Conservation (phyloP, 2,888 invertebrate genomes). For the Drosophila atroscutellata region DNA sequence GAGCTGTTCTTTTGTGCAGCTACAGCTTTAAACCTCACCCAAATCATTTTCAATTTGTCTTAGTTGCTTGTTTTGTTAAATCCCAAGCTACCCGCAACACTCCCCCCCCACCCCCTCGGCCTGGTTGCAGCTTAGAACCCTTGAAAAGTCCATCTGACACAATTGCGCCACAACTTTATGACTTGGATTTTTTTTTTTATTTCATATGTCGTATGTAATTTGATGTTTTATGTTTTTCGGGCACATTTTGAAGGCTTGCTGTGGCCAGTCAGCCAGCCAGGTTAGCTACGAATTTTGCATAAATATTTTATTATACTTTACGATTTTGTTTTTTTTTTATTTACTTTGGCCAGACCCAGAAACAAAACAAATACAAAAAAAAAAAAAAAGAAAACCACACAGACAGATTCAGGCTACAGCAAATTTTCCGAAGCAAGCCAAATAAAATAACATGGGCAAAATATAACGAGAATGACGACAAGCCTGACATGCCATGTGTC, state of each 20-base stretch:
- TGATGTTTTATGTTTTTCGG: conserved; percentile 68
- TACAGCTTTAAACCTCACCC: conserved; percentile 16
- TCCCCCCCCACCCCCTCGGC: background rate
- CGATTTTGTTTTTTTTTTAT: conserved; percentile 65
- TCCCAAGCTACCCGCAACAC: background rate
- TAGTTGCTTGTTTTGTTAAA: conserved; percentile 30
- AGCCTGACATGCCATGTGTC: conserved; percentile 69
- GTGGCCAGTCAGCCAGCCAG: conserved; percentile 42
- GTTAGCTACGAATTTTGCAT: conserved; percentile 68
- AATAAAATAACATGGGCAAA: conserved; percentile 63
- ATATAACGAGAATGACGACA: conserved; percentile 67
- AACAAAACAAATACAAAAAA: conserved; percentile 3
- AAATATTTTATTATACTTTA: conserved; percentile 73
- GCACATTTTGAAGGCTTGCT: conserved; percentile 42
- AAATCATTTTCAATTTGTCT: conserved; percentile 52
- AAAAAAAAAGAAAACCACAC: conserved; percentile 20
- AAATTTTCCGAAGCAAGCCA: conserved; percentile 40
- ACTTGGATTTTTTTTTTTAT: conserved; percentile 64
- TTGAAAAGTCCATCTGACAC: conserved; percentile 15
- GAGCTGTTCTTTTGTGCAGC: background rate
- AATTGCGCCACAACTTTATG: conserved; percentile 67
- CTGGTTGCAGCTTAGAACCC: conserved; percentile 20
- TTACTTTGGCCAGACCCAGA: conserved; percentile 36
- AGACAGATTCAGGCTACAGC: conserved; percentile 45
- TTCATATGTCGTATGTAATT: conserved; percentile 60